Percentiles rank a stretch among this genome's conserved stretches.
Evolutionary conservation across 1,140 invertebrate species (phyloP).

Genomic region (Drosophila pseudoananassae): DNA sequence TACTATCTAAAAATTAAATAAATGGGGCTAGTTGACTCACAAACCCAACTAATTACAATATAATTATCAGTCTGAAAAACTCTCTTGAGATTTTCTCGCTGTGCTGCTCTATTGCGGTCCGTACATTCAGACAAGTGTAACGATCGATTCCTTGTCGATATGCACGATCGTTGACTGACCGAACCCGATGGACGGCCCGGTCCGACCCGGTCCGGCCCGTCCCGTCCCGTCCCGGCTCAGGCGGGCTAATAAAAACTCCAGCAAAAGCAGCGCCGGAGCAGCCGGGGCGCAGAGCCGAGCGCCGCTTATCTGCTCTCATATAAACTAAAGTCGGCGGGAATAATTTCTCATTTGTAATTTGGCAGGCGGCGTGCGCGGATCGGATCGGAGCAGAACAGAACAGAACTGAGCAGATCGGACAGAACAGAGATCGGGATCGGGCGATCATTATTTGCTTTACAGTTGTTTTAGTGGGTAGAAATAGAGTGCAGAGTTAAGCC

Average conservation of each 20-base stretch:
- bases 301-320: constrained; percentile 82
- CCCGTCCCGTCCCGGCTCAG: neutral
- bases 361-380: constrained; percentile 71
- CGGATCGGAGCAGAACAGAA: constrained; percentile 47
- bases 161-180: constrained; percentile 42
- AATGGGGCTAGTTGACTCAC: neutral
- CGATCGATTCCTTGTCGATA: constrained; percentile 50
- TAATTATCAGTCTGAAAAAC: neutral
- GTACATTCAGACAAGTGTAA: constrained; percentile 18
- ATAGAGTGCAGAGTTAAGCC: neutral
- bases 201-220: neutral
- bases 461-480: constrained; percentile 9
- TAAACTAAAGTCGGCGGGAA: constrained; percentile 80
- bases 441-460: constrained; percentile 30
- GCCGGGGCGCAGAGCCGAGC: constrained; percentile 26
- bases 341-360: constrained; percentile 83
- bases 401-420: constrained; percentile 23
- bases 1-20: too few species aligned
- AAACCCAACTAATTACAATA: neutral
- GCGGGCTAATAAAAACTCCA: constrained; percentile 42
- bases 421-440: constrained; percentile 36
- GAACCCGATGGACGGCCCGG: constrained; percentile 3
- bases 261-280: constrained; percentile 38
- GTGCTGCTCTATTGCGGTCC: constrained; percentile 11
- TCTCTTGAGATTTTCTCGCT: constrained; percentile 1